Evolutionary conservation across 92 coral and sea anemone genomes (phyloP).

Genomic region (Porites divaricata): DNA sequence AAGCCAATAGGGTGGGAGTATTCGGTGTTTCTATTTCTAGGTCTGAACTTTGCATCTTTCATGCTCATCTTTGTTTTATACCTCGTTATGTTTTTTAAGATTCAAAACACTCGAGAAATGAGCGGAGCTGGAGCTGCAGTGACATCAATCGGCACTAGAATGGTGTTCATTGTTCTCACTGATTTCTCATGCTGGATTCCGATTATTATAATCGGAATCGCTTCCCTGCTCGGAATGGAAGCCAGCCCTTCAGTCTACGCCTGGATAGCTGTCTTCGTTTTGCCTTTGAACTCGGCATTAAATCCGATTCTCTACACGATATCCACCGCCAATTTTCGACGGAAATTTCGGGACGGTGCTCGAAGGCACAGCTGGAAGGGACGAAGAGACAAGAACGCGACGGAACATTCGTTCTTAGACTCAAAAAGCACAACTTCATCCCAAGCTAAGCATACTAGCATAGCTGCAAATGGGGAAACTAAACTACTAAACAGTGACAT

Average conservation of each 20-base stretch:
- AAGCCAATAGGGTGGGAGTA: slow-evolving; percentile 92
- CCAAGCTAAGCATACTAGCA: background rate
- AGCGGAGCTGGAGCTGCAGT: slow-evolving; percentile 74
- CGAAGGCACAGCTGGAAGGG: slow-evolving; percentile 29
- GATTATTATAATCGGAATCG: slow-evolving; percentile 84
- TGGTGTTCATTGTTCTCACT: slow-evolving; percentile 94
- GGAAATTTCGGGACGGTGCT: slow-evolving; percentile 59
- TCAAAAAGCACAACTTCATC: background rate
- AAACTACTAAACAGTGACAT: slow-evolving; percentile 7
- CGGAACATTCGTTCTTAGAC: slow-evolving; percentile 25
- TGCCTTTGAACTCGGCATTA: slow-evolving; percentile 95
- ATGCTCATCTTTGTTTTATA: slow-evolving; percentile 73
- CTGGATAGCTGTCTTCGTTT: slow-evolving; percentile 97
- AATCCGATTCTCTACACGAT: slow-evolving; percentile 95
- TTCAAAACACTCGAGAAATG: slow-evolving; percentile 69
- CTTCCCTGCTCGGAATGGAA: slow-evolving; percentile 84
- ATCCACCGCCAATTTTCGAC: slow-evolving; percentile 90
- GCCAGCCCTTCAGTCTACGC: slow-evolving; percentile 88
- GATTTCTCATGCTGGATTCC: slow-evolving; percentile 98
- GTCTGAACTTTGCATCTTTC: slow-evolving; percentile 73
- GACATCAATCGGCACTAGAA: slow-evolving; percentile 81
- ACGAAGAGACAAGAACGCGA: background rate
- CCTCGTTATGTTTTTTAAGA: slow-evolving; percentile 79
- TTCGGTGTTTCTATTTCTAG: slow-evolving; percentile 82
- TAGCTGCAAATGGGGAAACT: background rate